A percentile compares a stretch with the other conserved stretches of the same genome.
These are phyloP conservation scores for Neelides sp. DNA, from an alignment of 1,140 invertebrate species.

Conservation along the genomic window DNA sequence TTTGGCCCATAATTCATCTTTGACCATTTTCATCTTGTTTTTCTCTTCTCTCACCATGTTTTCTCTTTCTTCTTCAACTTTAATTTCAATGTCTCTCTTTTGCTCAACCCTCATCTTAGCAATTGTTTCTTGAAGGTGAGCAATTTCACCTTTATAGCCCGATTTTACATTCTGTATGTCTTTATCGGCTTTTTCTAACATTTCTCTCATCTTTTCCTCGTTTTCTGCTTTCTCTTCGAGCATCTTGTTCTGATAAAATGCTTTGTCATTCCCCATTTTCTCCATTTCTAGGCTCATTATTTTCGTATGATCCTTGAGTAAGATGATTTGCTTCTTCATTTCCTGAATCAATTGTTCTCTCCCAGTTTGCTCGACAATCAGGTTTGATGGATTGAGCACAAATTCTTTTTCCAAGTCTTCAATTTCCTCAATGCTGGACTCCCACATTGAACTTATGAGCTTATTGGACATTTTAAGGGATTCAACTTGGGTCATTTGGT, in stretches of 20 bases:
- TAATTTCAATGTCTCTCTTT: background rate
- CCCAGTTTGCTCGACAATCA: no score
- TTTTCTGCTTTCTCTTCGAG: conserved; percentile 17
- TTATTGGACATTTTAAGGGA: background rate
- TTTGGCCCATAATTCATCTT: no score
- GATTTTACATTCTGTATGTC: conserved; percentile 9
- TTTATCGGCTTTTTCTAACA: background rate
- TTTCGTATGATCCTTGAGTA: no score
- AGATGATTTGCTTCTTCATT: no score
- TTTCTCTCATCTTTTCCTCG: conserved; percentile 7
- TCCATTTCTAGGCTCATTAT: background rate
- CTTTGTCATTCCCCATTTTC: conserved; percentile 8
- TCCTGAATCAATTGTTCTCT: no score
- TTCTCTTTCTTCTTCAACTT: background rate
- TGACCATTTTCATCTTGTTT: background rate
- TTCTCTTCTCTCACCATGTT: conserved; percentile 1
- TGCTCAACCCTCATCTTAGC: conserved; percentile 1
- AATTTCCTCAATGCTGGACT: conserved; percentile 9
- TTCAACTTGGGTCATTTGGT: conserved; percentile 10
- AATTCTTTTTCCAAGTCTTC: background rate
- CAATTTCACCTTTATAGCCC: conserved; percentile 3
- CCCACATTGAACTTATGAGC: conserved; percentile 1
- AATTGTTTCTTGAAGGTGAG: background rate
- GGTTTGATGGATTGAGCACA: no score
- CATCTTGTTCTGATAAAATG: conserved; percentile 9